A percentile compares a stretch with the other conserved stretches of the same genome.
Evolutionary conservation across 2,797 vertebrate genomes (phyloP).

Genomic region (Lithobates sylvaticus): DNA sequence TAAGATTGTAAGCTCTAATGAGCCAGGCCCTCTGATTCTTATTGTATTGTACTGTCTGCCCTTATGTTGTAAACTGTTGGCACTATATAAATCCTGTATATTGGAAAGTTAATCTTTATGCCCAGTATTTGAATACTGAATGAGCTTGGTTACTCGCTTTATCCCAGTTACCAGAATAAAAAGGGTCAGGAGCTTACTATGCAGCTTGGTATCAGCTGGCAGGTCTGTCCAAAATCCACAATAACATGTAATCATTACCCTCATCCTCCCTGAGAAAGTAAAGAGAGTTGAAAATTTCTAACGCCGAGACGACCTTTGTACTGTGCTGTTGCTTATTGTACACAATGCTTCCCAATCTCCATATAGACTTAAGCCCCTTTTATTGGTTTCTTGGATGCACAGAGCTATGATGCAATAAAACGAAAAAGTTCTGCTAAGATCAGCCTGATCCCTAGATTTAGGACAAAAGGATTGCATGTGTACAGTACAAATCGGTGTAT

Average conservation of each 20-base stretch:
- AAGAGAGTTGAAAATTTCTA: slow-evolving; percentile 58
- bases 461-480: slow-evolving; percentile 67
- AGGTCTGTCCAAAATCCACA: slow-evolving; percentile 42
- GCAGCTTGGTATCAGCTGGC: slow-evolving; percentile 67
- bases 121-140: neutral
- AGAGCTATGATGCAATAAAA: slow-evolving; percentile 72
- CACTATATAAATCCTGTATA: no score
- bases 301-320: slow-evolving; percentile 48
- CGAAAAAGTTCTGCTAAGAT: slow-evolving; percentile 70
- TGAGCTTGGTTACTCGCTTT: slow-evolving; percentile 43
- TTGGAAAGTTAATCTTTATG: no score
- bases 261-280: slow-evolving; percentile 52
- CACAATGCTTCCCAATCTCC: slow-evolving; percentile 61
- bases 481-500: slow-evolving; percentile 66
- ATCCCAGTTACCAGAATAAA: slow-evolving; percentile 66
- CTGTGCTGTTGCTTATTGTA: slow-evolving; percentile 62
- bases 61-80: no score
- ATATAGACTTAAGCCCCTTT: slow-evolving; percentile 68
- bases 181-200: slow-evolving; percentile 57
- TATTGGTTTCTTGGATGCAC: slow-evolving; percentile 69
- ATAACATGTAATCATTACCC: slow-evolving; percentile 67
- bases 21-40: no score
- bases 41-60: no score
- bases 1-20: no score
- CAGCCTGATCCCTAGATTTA: slow-evolving; percentile 73